phyloP scores from a whole-genome alignment of 2,113 vertebrate species.

The Acrocephalus kingi region DNA sequence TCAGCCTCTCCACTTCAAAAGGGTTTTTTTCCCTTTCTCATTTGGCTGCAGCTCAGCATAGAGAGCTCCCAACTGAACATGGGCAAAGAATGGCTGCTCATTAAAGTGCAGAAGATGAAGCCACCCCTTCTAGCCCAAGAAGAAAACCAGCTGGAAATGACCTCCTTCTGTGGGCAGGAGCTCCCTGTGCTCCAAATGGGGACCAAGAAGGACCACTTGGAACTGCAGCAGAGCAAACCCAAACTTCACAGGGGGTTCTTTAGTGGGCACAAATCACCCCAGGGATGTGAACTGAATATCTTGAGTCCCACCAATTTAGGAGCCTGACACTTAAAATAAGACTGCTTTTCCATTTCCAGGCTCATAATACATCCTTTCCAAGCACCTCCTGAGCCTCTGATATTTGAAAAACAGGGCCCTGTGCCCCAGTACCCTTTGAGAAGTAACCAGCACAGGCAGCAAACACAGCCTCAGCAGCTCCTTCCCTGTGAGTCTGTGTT shows the following conservation, averaged over 20 bases:
- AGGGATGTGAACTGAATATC: not conserved
- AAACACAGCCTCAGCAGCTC: not conserved
- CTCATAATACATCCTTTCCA: not conserved
- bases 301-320: not conserved
- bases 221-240: not conserved
- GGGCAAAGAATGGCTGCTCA: not conserved
- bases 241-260: not conserved
- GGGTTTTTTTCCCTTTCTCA: not conserved
- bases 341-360: not conserved
- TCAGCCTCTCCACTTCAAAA: slow-evolving; percentile 35
- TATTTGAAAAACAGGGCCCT: not conserved
- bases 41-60: not conserved
- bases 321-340: not conserved
- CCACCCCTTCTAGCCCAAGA: not conserved
- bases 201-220: not conserved
- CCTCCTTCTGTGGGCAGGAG: not conserved
- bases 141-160: not conserved
- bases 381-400: not conserved
- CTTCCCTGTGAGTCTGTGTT: not conserved
- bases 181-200: not conserved
- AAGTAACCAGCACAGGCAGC: not conserved
- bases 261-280: not conserved
- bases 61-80: not conserved
- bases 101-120: not conserved
- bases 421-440: not conserved